Evolutionary conservation across 2,888 invertebrate species (phyloP).

Genomic region (Exephanes ischioxanthus): DNA sequence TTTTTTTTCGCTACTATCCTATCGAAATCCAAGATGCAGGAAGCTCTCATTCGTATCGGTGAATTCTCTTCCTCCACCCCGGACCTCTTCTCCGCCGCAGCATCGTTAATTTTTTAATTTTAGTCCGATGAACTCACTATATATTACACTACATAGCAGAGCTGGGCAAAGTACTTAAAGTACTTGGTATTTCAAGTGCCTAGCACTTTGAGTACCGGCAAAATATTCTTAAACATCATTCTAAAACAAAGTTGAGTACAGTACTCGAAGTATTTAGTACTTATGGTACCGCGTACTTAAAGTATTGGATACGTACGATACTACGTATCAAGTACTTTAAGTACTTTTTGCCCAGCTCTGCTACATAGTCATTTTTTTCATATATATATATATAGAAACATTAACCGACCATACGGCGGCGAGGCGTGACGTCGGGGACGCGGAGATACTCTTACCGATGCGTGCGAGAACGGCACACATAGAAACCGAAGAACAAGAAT

Average conservation of each 20-base stretch:
- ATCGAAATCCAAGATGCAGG: background rate
- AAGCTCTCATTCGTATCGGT: constrained; percentile 1
- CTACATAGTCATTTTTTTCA: background rate
- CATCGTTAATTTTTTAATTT: background rate
- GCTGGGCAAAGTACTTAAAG: no score
- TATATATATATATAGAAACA: constrained; percentile 18
- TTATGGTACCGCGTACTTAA: no score
- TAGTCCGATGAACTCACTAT: constrained; percentile 6
- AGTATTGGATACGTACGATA: no score
- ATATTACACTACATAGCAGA: background rate
- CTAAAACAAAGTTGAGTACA: no score
- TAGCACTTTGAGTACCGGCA: no score
- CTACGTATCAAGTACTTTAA: no score
- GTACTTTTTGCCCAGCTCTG: no score
- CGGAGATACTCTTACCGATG: constrained; percentile 10
- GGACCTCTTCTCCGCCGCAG: constrained; percentile 1
- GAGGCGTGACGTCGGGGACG: constrained; percentile 9
- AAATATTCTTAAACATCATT: no score
- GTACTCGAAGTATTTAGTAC: no score
- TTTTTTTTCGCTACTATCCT: background rate
- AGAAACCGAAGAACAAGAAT: constrained; percentile 13
- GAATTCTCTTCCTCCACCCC: constrained; percentile 16
- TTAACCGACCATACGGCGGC: constrained; percentile 32
- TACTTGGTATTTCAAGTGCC: no score
- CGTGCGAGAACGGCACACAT: background rate